Base-by-base conservation (phyloP, 92 coral and sea anemone genomes). In the Zoanthus sansibaricus region DNA sequence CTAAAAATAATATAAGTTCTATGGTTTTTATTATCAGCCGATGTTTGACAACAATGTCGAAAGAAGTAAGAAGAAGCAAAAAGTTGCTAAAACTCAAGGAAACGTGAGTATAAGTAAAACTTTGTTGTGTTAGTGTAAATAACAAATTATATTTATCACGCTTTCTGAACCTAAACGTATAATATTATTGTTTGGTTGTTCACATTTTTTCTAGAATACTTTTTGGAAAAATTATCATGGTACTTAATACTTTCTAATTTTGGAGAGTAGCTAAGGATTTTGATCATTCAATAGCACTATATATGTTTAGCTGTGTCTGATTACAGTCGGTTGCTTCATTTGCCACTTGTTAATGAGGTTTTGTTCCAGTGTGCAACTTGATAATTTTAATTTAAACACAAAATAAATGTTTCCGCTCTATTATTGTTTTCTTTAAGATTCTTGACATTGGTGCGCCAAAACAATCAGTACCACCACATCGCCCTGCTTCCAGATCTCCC, bases 61-160 rank as follows among this genome's bases (percentile, higher is more conserved):
- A n/a, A 68, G 20, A 33, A 68, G 20, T 8, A 17, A 42, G 72
- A 68, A 68, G 18, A 67, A 67, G 72, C 12, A 42, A 68, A 68
- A 68, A 68, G 72, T 68, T 21, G 44, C 72, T 21, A 68, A 68
- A 68, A 68, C 33, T 68, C 72, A 3, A 68, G 72, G 72, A 68
- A 68, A 11, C 12, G 14, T 21, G 9, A 68, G 72, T 68, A 16
- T 67, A 49, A 7, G 54, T 49, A 49, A 49, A 11, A 49, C 12
- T 49, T 49, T 49, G 54, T 49, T 49, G 9, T 49, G 54, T 49
- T 49, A 49, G 9, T 16, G 69, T 61, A 16, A 10, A 12, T 6
- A 61, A 11, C n/a, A 61, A 17, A 5, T 64, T 64, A 17, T 30
- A 10, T 64, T n/a, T 64, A 9, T 17, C 25, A 30, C 7, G 10